Conservation (phyloP, 2,888 invertebrate species). For the Acleris emargana region DNA sequence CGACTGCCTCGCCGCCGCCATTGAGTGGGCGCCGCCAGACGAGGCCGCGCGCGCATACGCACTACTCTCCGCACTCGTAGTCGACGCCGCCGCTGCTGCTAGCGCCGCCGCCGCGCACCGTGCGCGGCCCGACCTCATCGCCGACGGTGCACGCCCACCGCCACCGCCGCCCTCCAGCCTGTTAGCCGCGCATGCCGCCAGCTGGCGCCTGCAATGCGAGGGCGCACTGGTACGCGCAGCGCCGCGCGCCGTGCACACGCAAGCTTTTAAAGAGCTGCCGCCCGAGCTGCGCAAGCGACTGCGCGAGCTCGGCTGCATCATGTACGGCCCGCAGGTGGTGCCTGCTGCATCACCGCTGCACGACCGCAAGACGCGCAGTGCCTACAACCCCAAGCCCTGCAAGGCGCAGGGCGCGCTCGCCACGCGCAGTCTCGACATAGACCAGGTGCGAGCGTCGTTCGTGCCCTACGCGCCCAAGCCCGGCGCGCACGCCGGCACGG, state of each 20-base stretch:
- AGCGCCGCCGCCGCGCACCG: conserved; percentile 40
- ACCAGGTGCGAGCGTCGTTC: conserved; percentile 66
- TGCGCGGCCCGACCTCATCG: conserved; percentile 56
- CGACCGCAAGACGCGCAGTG: conserved; percentile 49
- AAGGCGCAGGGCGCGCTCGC: conserved; percentile 42
- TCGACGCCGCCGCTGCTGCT: conserved; percentile 50
- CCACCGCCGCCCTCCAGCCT: conserved; percentile 48
- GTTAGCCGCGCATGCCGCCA: conserved; percentile 50
- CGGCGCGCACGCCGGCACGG: conserved; percentile 41
- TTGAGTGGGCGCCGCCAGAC: conserved; percentile 91
- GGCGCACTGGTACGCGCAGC: conserved; percentile 61
- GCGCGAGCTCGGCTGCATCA: conserved; percentile 65
- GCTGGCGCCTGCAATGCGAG: conserved; percentile 67
- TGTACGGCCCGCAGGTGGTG: conserved; percentile 53
- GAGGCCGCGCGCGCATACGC: conserved; percentile 92
- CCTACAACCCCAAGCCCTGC: conserved; percentile 40
- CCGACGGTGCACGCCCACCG: conserved; percentile 46
- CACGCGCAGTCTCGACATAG: conserved; percentile 58
- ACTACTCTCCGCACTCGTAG: conserved; percentile 58
- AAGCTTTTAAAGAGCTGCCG: conserved; percentile 66
- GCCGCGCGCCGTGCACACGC: conserved; percentile 60
- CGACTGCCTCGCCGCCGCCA: conserved; percentile 90
- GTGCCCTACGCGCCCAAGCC: conserved; percentile 66
- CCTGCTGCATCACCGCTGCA: conserved; percentile 43
- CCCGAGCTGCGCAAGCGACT: conserved; percentile 62